Evolutionary conservation across 2,797 vertebrate species (phyloP), one percentile per base, ranked within the genome.

Genomic region (Anguilla marmorata): DNA sequence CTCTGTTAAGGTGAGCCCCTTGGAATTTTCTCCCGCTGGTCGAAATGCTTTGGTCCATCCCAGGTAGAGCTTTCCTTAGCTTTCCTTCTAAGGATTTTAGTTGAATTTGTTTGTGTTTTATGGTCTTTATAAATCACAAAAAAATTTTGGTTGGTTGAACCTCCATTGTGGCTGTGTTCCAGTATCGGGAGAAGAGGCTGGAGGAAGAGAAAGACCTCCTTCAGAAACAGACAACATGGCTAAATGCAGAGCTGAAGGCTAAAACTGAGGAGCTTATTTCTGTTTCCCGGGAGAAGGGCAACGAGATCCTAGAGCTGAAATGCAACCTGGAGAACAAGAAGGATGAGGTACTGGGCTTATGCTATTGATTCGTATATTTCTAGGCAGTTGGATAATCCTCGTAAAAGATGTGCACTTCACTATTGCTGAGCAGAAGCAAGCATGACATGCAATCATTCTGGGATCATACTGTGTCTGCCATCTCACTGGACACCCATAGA

Each of bases 191-290:
- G 93, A 99, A 97, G 90, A 96, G 97, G 2, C 94, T 98, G 94
- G 97, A 98, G 87, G 98, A 99, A 93, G 98, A 99, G 91, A 99
- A 98, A 37, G 98, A 98, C 90, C 94, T 99, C 6, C 93, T 98
- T 0, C 97, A 97, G 91, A 97, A 94, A 90, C 98, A 98, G 76
- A 97, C 96, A 5, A 95, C 95, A 0, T 99, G 98, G 98, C 91
- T 99, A 87, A 97, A 96, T 24, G 37, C 95, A 0, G 97, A 99
- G 88, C 92, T 99, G 92, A 97, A 98, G 92, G 94, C 94, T 84
- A 99, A 99, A 96, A 98, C 97, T 0, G 97, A 98, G 41, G 98
- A 99, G 87, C 94, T 99, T 54, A 90, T 98, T 6, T 95, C 93
- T 45, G 95, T 96, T 72, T 95, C 94, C 88, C 96, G 97, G 90